These are phyloP conservation scores for Sarcophaga caerulescens DNA, from an alignment of 2,888 invertebrate species.

Conservation along the genomic window DNA sequence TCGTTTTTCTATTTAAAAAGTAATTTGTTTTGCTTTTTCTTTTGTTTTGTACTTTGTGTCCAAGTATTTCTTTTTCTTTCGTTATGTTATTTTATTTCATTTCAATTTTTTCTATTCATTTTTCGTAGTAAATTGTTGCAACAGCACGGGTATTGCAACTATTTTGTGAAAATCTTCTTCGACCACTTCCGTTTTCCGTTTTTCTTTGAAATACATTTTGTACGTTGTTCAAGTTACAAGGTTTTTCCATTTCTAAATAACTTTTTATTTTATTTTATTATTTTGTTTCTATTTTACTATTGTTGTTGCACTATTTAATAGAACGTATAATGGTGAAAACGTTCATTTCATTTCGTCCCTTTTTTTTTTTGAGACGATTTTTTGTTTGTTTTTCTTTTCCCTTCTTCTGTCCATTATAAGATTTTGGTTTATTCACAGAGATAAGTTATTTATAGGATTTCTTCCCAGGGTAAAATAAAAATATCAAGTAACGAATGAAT, in stretches of 20 bases:
- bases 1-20: conserved; percentile 30
- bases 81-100: conserved; percentile 3
- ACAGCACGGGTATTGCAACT: conserved; percentile 50
- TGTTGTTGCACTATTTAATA: conserved; percentile 47
- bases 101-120: conserved; percentile 4
- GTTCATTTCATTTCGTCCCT: conserved; percentile 53
- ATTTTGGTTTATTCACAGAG: conserved; percentile 60
- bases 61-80: background rate
- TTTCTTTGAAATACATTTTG: conserved; percentile 51
- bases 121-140: conserved; percentile 36
- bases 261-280: conserved; percentile 27
- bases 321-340: conserved; percentile 47
- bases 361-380: background rate
- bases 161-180: conserved; percentile 60
- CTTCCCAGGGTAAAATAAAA: conserved; percentile 9
- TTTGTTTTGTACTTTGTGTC: conserved; percentile 16
- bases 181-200: conserved; percentile 63
- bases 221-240: conserved; percentile 53
- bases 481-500: conserved; percentile 1
- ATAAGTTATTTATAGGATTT: conserved; percentile 69
- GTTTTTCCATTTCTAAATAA: conserved; percentile 57
- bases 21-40: conserved; percentile 15
- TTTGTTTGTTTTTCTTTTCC: conserved; percentile 8
- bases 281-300: conserved; percentile 15
- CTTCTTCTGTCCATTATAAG: conserved; percentile 58